Base-by-base conservation (phyloP, 2,113 vertebrate species). In the Callithrix jacchus region DNA sequence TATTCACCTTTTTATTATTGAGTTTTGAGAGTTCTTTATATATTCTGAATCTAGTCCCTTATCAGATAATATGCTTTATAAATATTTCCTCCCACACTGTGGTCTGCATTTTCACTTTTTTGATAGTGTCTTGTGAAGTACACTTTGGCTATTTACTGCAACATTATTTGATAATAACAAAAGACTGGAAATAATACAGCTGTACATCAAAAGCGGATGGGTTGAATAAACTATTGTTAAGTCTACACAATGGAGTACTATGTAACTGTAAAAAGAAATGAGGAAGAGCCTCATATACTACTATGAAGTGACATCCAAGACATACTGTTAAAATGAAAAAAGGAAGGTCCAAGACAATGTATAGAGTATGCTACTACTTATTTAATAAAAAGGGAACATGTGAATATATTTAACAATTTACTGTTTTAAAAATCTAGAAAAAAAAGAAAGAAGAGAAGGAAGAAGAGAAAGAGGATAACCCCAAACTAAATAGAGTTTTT, bases 331-430 rank as follows among this genome's bases (percentile, higher is more conserved):
- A 74, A 93, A 86, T 42, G 23, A 93, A 66, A 95, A 85, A 35
- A 73, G 30, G 21, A 81, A 86, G 6, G 58, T 73, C 3, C 18
- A 73, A 47, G 27, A 21, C 20, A 87, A 77, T 83, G 23, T 37
- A 20, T 25, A 64, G 18, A 68, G 14, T 68, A 76, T 56, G 70
- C 23, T 52, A 84, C 12, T 40, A 64, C 87, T 42, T 97, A 84
- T 85, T 84, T 87, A 88, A 52, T 68, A 93, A 79, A 74, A 17
- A 20, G 40, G 32, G 58, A 73, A 35, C 35, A 83, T 20, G n/a
- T 45, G 64, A 90, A 80, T 49, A 61, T 32, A 93, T 74, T 84
- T 87, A 85, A 96, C 23, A 83, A 88, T 80, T 68, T 94, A 6
- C 23, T 93, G 20, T 84, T 87, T 91, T 54, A 79, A 91, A 88